phyloP scores from a whole-genome alignment of 2,888 invertebrate species.

The Conus canariensis region DNA sequence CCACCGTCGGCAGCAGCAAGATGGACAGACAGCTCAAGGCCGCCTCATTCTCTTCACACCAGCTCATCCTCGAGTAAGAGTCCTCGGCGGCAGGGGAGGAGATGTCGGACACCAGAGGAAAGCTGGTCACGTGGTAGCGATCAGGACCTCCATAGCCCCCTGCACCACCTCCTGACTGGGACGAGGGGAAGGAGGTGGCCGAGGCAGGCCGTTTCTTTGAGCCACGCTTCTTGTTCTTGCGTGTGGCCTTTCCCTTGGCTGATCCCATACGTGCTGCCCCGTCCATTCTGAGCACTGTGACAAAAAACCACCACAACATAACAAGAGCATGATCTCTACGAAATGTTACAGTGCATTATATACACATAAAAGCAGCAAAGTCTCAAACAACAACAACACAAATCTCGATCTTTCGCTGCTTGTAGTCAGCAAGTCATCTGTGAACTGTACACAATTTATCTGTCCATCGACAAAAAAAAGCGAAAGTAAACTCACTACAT shows the following conservation, averaged over 20 bases:
- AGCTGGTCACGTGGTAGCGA: slow-evolving; percentile 56
- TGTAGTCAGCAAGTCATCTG: too few relatives aligned
- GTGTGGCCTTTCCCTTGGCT: slow-evolving; percentile 22
- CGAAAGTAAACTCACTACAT: too few relatives aligned
- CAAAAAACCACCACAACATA: neutral
- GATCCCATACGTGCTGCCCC: slow-evolving; percentile 22
- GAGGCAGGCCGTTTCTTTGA: slow-evolving; percentile 39
- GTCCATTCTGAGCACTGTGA: slow-evolving; percentile 24
- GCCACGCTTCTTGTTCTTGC: slow-evolving; percentile 40
- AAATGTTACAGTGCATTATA: too few relatives aligned
- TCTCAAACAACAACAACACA: neutral
- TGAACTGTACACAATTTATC: too few relatives aligned
- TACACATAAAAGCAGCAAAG: neutral
- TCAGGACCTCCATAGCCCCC: slow-evolving; percentile 26
- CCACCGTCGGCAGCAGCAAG: slow-evolving; percentile 69
- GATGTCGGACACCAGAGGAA: slow-evolving; percentile 60
- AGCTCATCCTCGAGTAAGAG: slow-evolving; percentile 48
- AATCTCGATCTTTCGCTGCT: too few relatives aligned
- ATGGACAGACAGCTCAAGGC: slow-evolving; percentile 64
- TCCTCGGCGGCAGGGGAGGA: slow-evolving; percentile 40
- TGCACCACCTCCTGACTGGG: slow-evolving; percentile 22
- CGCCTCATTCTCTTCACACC: slow-evolving; percentile 28
- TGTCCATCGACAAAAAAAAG: too few relatives aligned
- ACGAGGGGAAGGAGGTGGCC: slow-evolving; percentile 10
- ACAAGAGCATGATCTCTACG: neutral